Base-by-base conservation (phyloP, 2,113 vertebrate genomes). In the Pimephales promelas region DNA sequence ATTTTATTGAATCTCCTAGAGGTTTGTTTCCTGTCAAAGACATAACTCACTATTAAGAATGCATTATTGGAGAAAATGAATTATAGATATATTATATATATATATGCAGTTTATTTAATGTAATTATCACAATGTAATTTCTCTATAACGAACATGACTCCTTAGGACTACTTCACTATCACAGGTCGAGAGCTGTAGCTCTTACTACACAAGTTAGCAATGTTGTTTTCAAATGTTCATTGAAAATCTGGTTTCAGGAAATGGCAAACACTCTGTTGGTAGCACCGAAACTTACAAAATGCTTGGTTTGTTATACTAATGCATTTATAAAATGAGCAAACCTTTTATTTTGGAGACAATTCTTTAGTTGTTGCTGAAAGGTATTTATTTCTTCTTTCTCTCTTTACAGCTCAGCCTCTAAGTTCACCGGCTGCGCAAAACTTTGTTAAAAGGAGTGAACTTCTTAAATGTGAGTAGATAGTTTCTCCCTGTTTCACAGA, bases 381-480 rank as follows among this genome's bases (percentile, higher is more conserved):
- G n/a, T 79, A 64, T 62, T 45, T 64, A 28, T 3, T 5, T 34
- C 34, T 10, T 81, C 34, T 10, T 28, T 45, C 5, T 81, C 36
- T 76, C 1, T 2, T 36, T 31, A 31, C 82, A 84, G 86, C 14
- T 70, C 10, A 36, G 10, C 5, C 70, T 18, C 7, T 31, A 9
- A 34, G 3, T 43, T 22, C 28, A 70, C 18, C 5, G 22, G 28
- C 8, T 47, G 52, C 1, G 26, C n/a, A 31, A 14, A 31, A 5
- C 26, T 0, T 43, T 22, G 89, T 85, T 13, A 88, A 90, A 57
- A 94, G 97, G 89, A 34, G 28, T 0, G 94, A 97, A 6, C 95
- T 98, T 31, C 74, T 97, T 83, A 90, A 94, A 13, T 95, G 97
- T 98, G 92, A 96, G 97, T 56, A 18, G 0, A 31, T 11, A 10